phyloP scores from a whole-genome alignment of 2,113 vertebrate genomes.

The Clinocottus analis region DNA sequence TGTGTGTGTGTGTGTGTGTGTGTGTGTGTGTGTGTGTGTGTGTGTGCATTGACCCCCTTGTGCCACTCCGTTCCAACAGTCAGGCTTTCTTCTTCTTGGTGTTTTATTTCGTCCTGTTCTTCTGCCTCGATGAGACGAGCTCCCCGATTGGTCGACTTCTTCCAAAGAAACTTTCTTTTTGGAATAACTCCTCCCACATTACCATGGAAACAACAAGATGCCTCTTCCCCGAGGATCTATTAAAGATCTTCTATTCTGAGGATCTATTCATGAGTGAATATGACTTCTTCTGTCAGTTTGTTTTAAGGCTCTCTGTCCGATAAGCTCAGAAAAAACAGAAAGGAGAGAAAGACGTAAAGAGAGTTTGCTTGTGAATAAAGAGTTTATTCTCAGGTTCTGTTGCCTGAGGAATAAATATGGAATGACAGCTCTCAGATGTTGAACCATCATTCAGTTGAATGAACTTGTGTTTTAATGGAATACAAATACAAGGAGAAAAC shows the following conservation, averaged over 20 bases:
- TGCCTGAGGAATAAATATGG: neutral
- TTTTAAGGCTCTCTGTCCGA: neutral
- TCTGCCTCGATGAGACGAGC: constrained; percentile 22
- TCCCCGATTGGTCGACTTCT: constrained; percentile 39
- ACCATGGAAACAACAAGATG: constrained; percentile 80
- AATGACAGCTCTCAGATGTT: too few relatives aligned
- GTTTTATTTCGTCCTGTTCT: constrained; percentile 10
- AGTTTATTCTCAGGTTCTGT: neutral
- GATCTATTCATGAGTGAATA: constrained; percentile 57
- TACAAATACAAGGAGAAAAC: neutral
- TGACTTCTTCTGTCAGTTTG: constrained; percentile 47
- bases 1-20: constrained; percentile 5
- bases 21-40: neutral
- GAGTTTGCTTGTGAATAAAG: neutral
- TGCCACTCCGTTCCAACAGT: constrained; percentile 28
- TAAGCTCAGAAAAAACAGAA: neutral
- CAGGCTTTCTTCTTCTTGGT: neutral
- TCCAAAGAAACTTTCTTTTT: constrained; percentile 68
- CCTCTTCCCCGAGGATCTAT: constrained; percentile 66
- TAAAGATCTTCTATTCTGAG: constrained; percentile 69
- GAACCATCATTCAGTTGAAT: neutral
- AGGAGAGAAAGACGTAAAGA: neutral
- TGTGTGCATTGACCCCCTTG: constrained; percentile 16
- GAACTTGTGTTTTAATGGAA: neutral
- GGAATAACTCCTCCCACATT: constrained; percentile 62